Evolutionary conservation across 2,113 vertebrate species (phyloP).

Genomic region (Ancistrus triradiatus): DNA sequence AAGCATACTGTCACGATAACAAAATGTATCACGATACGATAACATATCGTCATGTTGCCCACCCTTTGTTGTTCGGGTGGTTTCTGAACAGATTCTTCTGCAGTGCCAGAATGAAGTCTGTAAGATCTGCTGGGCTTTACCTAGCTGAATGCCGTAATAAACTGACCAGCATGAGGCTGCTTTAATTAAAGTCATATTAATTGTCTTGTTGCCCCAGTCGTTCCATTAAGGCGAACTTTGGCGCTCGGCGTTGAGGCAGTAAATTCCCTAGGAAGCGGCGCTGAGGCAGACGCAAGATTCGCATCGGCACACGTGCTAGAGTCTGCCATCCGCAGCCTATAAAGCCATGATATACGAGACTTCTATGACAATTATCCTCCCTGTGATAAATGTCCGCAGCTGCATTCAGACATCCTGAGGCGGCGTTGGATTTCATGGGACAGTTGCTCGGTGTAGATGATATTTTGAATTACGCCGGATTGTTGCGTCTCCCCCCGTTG

Average conservation of each 20-base stretch:
- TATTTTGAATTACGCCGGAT: too few species aligned
- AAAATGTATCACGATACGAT: too few species aligned
- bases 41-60: too few species aligned
- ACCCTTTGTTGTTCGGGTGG: too few species aligned
- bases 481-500: too few species aligned
- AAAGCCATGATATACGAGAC: slow-evolving; percentile 25
- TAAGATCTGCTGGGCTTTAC: slow-evolving; percentile 25
- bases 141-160: slow-evolving; percentile 41
- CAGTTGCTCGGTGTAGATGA: too few species aligned
- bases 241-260: background rate
- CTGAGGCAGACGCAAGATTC: background rate
- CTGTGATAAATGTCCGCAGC: slow-evolving; percentile 15
- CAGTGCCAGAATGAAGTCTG: background rate
- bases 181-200: slow-evolving; percentile 48
- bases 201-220: slow-evolving; percentile 42
- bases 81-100: slow-evolving; percentile 19
- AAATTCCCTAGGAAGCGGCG: slow-evolving; percentile 24
- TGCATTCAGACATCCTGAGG: background rate
- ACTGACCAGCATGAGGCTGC: slow-evolving; percentile 40
- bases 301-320: background rate
- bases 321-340: slow-evolving; percentile 10
- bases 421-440: background rate
- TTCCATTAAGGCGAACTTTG: slow-evolving; percentile 30
- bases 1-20: too few species aligned
- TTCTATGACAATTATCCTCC: slow-evolving; percentile 26